These are phyloP conservation scores for Megaleporinus macrocephalus DNA, from an alignment of 2,113 vertebrate species.

Conservation along the genomic window DNA sequence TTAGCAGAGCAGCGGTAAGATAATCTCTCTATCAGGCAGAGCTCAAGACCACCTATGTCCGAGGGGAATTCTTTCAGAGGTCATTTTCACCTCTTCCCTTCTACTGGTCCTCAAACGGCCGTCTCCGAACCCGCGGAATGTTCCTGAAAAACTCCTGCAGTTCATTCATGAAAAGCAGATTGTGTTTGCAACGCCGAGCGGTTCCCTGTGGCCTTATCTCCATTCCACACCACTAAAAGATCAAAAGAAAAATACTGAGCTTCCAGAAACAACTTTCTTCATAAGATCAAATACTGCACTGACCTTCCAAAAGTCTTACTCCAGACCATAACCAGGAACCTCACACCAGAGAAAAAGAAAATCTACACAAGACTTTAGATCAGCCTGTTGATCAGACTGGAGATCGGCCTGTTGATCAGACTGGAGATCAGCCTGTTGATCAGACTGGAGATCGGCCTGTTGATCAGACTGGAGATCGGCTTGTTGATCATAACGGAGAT, in stretches of 20 bases:
- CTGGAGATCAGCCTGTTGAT: too few species aligned
- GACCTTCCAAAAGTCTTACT: too few species aligned
- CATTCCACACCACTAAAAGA: slow-evolving; percentile 7
- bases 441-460: too few species aligned
- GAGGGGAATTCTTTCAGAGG: slow-evolving; percentile 17
- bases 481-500: too few species aligned
- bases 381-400: too few species aligned
- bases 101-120: neutral
- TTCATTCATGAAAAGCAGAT: slow-evolving; percentile 30
- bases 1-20: slow-evolving; percentile 8
- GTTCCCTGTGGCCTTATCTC: slow-evolving; percentile 9
- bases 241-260: slow-evolving; percentile 12
- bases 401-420: too few species aligned
- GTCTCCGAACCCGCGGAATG: neutral
- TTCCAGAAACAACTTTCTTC: neutral
- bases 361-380: neutral
- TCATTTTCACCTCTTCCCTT: neutral
- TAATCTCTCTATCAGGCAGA: slow-evolving; percentile 41
- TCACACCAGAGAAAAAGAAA: neutral
- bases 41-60: slow-evolving; percentile 2
- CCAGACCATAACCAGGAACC: neutral
- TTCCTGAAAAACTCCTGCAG: neutral
- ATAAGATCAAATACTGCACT: neutral
- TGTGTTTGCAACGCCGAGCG: neutral
- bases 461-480: neutral